These are phyloP conservation scores for Lophotriccus pileatus DNA, from an alignment of 2,797 vertebrate genomes.

Conservation along the genomic window DNA sequence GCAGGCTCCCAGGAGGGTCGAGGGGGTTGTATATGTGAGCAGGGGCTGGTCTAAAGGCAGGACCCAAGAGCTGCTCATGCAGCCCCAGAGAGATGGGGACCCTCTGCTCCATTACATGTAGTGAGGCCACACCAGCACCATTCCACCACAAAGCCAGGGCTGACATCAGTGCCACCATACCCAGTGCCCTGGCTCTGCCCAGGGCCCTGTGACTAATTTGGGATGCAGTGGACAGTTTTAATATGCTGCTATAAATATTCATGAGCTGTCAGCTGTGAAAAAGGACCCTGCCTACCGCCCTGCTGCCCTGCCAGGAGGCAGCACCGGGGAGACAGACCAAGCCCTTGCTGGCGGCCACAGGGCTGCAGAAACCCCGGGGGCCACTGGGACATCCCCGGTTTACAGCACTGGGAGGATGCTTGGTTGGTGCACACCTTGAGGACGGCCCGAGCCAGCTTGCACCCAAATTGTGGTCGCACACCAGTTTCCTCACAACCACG, in stretches of 20 bases:
- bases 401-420: neutral
- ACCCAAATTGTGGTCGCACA: neutral
- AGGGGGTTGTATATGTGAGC: rapidly evolving
- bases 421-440: neutral
- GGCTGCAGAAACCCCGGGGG: neutral
- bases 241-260: conserved; percentile 59
- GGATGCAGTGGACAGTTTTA: conserved; percentile 50
- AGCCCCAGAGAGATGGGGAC: neutral
- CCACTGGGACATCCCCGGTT: neutral
- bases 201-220: conserved; percentile 26
- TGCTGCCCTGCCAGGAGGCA: neutral
- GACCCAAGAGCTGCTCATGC: neutral
- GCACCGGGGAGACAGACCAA: neutral
- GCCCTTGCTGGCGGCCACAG: neutral
- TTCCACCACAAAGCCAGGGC: rapidly evolving
- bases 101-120: neutral
- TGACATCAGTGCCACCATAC: neutral
- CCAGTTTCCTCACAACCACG: rapidly evolving
- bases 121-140: neutral
- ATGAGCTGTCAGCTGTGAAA: conserved; percentile 49
- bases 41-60: neutral
- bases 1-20: rapidly evolving
- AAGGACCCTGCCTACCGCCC: neutral
- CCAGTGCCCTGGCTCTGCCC: neutral
- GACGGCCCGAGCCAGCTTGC: neutral